phyloP scores from a whole-genome alignment of 2,888 invertebrate genomes.

The Camponotus fellah region DNA sequence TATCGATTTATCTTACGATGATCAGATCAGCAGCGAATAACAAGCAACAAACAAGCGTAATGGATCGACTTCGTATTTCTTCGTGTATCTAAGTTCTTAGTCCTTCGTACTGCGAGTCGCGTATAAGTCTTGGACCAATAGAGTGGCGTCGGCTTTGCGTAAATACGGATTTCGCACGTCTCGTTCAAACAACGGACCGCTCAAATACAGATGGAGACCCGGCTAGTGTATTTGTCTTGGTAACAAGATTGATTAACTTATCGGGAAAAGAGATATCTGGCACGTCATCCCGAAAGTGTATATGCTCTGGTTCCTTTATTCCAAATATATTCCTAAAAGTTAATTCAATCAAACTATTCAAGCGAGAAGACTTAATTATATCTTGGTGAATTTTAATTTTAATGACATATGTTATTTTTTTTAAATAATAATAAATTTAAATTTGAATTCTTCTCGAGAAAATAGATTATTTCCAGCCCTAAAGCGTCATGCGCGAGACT shows the following conservation, averaged over 20 bases:
- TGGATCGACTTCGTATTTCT: slow-evolving; percentile 70
- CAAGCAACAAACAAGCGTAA: slow-evolving; percentile 55
- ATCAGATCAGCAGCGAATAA: slow-evolving; percentile 27
- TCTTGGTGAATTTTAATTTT: neutral
- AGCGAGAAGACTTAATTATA: neutral
- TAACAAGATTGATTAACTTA: slow-evolving; percentile 85
- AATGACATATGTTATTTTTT: neutral
- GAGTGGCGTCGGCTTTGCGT: slow-evolving; percentile 81
- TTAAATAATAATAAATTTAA: neutral
- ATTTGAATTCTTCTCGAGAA: neutral
- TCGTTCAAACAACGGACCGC: slow-evolving; percentile 84
- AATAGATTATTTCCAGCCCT: neutral
- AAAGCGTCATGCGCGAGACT: neutral
- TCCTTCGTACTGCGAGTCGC: slow-evolving; percentile 75
- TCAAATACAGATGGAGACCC: slow-evolving; percentile 86
- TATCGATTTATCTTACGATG: slow-evolving; percentile 5
- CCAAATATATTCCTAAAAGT: neutral
- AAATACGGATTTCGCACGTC: slow-evolving; percentile 85
- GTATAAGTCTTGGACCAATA: slow-evolving; percentile 79
- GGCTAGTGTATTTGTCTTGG: slow-evolving; percentile 80
- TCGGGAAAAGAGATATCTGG: slow-evolving; percentile 49
- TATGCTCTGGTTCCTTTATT: neutral
- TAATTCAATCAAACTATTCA: neutral
- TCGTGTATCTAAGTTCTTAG: slow-evolving; percentile 82
- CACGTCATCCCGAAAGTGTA: neutral